A percentile compares a stretch with the other conserved stretches of the same genome.
These are phyloP conservation scores for Sycophila sp. DNA, from an alignment of 1,140 invertebrate species.

Conservation along the genomic window DNA sequence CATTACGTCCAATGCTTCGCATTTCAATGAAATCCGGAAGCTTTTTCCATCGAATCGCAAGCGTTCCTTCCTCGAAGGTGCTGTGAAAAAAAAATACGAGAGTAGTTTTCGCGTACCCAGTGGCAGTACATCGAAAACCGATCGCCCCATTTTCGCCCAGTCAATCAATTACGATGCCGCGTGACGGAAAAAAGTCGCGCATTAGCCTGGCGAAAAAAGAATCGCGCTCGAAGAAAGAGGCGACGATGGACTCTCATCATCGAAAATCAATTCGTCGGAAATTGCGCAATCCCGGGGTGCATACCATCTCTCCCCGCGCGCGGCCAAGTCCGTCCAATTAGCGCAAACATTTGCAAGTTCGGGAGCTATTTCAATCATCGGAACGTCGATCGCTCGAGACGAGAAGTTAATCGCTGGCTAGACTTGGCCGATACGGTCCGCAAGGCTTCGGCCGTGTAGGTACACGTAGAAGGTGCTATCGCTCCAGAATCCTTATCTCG, in stretches of 20 bases:
- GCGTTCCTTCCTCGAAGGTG: too few species aligned
- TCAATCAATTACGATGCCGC: too few species aligned
- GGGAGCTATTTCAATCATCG: slow-evolving; percentile 27
- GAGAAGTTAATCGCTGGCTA: slow-evolving; percentile 7
- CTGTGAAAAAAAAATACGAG: too few species aligned
- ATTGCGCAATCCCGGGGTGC: slow-evolving; percentile 18
- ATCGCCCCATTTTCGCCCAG: too few species aligned
- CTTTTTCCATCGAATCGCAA: too few species aligned
- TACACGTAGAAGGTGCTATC: too few species aligned
- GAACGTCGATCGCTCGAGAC: not conserved
- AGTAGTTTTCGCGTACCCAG: too few species aligned
- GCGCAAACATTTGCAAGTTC: slow-evolving; percentile 17
- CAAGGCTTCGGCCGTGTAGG: too few species aligned
- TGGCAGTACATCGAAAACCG: too few species aligned
- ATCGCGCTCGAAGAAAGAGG: not conserved
- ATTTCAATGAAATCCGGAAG: too few species aligned
- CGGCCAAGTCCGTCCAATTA: slow-evolving; percentile 21
- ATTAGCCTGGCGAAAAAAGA: not conserved
- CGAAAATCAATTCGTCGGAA: slow-evolving; percentile 12
- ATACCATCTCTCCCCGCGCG: not conserved
- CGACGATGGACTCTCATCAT: not conserved
- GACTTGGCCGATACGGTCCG: not conserved
- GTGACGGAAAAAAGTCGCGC: too few species aligned
- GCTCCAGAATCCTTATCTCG: slow-evolving; percentile 27
- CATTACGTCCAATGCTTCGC: too few species aligned